Evolutionary conservation across 2,888 invertebrate genomes (phyloP), one percentile per base, ranked within the genome.

Genomic region (Ichneumoninae sp.): DNA sequence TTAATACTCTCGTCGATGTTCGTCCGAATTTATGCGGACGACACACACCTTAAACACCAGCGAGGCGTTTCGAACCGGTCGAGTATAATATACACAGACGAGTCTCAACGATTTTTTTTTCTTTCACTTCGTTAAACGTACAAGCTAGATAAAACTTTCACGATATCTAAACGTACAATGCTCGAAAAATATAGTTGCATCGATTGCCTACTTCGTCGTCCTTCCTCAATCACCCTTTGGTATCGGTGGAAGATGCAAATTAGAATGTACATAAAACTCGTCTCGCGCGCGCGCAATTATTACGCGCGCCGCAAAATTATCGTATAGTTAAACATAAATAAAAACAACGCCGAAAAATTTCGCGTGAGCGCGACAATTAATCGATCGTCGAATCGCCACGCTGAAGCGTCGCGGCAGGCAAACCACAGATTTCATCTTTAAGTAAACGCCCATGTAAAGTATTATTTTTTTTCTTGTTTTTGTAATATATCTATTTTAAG

Each of bases 181-280:
- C 71, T 71, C 62, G 71, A 79, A 84, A 84, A 84, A 84, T 78
- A 84, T 30, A 72, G 68, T 74, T 74, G 70, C 71, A 70, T 60
- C 36, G 30, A 70, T 81, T 69, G 40, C 80, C 44, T 70, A 54
- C 69, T 33, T 75, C 54, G 47, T 81, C 81, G 54, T 65, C 69
- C 47, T 57, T 52, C 72, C 30, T 72, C 71, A 8, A 36, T 80
- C 68, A 74, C 84, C 81, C 81, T 84, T 81, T 84, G 84, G 84
- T 84, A 84, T 84, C 84, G 84, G 84, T 78, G 78, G 74, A 84
- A 81, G 78, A 84, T 78, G 81, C 84, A 70, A 78, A 83, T 30
- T 71, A 81, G 60, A 44, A 44, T 65, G 47, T 77, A 68, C 66
- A 72, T 66, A 50, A 50, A 72, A 77, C 50, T 26, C 10, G 57